Evolutionary conservation across 2,888 invertebrate genomes (phyloP), one percentile per base, ranked within the genome.

Genomic region (Biston betularia): DNA sequence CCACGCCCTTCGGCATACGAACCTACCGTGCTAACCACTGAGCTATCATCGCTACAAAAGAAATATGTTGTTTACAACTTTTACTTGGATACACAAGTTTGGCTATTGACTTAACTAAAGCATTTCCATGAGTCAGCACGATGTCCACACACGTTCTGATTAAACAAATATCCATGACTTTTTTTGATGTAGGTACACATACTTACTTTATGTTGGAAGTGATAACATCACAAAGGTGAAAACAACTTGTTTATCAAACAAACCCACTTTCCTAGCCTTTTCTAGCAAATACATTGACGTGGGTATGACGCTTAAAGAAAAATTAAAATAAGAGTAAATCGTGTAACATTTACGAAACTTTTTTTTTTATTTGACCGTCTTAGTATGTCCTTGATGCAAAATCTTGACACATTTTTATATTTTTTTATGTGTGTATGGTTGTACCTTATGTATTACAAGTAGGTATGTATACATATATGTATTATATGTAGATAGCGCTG

Each of bases 201-300:
- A 8, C 42, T 12, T 54, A 42, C 33, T 42, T 54, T 44, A 42
- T 33, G 54, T 44, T 15, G 10, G 45, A 5, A 10, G 14, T 46
- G 14, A 56, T 34, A 56, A n/a, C 45, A 34, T 34, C 45, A 34
- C 35, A 60, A 52, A 53, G 35, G 53, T 11, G 44, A 52, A 61
- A 61, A 61, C 60, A 61, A 45, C 35, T 45, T 53, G 60, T 45
- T 60, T 52, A 6, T 34, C 45, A 34, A 35, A 45, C 58, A 40
- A 48, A 42, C 24, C 8, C 14, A 12, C 10, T 58, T 8, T 38
- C 6, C 38, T 9, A 38, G 9, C 8, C 38, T 38, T 38, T 34
- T 8, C 10, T 34, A 38, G 35, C 2, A 6, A 33, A 14, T 2
- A 49, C 33, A 33, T 49, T 52, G 14, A 52, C 12, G 35, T 14